Evolutionary conservation across 1,140 invertebrate species (phyloP), one percentile per base, ranked within the genome.

Genomic region (Mya arenaria): DNA sequence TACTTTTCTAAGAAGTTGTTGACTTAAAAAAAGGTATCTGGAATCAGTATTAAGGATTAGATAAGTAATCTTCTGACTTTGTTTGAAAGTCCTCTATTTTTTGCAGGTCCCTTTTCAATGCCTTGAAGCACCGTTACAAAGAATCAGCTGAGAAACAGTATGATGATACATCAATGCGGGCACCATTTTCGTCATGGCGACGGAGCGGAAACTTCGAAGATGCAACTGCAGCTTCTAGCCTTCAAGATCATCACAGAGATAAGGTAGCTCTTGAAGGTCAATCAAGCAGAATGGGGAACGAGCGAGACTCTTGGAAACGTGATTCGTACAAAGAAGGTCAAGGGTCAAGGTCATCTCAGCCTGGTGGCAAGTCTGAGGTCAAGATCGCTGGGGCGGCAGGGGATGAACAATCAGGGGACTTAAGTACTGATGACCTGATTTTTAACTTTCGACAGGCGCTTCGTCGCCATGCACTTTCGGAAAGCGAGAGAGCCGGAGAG

Each of bases 141-240:
- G 77, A 80, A 69, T 56, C 30, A 30, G 77, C 66, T 60, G 77
- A 80, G 39, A 80, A 71, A 71, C 77, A 80, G 34, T 44, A 48
- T 36, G 77, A 62, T 5, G 77, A 80, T 71, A 52, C 77, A 37
- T n/a, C 32, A 56, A 66, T 30, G 10, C 55, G 66, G 36, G 25
- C 77, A 48, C 77, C 77, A 44, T 80, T 80, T 80, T 80, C 65
- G 77, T 58, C 65, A 60, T 80, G 77, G 77, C 77, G 77, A 80
- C 77, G 77, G 39, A 80, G 77, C 28, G 77, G 77, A 41, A 80
- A 80, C 58, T 80, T 69, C 58, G 77, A 80, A 25, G 77, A 80
- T 32, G 66, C 68, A 19, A 56, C 66, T 44, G 66, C 77, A 80
- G 19, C 77, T 60, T 55, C 48, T 19, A 44, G 41, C 44, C 65